Percentiles rank a stretch among this genome's conserved stretches.
These are phyloP conservation scores for Hylomyscus alleni DNA, from an alignment of 2,797 vertebrate genomes.

Conservation along the genomic window DNA sequence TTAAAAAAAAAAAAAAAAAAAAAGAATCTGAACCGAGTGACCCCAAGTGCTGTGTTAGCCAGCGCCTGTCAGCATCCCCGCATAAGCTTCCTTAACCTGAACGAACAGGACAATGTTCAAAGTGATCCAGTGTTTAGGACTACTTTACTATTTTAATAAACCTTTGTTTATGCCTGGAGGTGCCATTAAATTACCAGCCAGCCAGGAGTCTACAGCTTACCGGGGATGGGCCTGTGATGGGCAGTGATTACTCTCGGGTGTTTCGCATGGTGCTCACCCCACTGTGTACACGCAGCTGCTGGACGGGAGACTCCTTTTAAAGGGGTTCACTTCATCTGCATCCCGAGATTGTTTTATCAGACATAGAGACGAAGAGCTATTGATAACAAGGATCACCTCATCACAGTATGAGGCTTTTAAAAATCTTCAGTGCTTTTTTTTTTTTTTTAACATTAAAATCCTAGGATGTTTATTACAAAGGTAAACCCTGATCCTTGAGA, in stretches of 20 bases:
- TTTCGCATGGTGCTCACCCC: slow-evolving; percentile 80
- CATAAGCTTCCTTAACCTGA: slow-evolving; percentile 78
- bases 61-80: slow-evolving; percentile 58
- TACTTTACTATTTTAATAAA: slow-evolving; percentile 91
- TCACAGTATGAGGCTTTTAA: neutral
- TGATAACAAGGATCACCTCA: slow-evolving; percentile 48
- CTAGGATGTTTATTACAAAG: too few species aligned
- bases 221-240: slow-evolving; percentile 86
- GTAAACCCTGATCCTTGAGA: too few species aligned
- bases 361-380: neutral
- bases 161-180: slow-evolving; percentile 92
- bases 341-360: neutral
- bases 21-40: slow-evolving; percentile 66
- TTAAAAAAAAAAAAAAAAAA: too few species aligned
- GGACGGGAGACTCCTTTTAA: slow-evolving; percentile 77
- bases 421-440: neutral
- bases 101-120: slow-evolving; percentile 85
- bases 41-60: slow-evolving; percentile 69
- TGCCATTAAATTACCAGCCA: slow-evolving; percentile 91
- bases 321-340: slow-evolving; percentile 32
- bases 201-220: slow-evolving; percentile 90
- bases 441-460: too few species aligned
- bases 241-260: slow-evolving; percentile 82
- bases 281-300: slow-evolving; percentile 80
- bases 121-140: slow-evolving; percentile 85